Evolutionary conservation across 2,888 invertebrate genomes (phyloP).

Genomic region (Pristionchus mayeri): DNA sequence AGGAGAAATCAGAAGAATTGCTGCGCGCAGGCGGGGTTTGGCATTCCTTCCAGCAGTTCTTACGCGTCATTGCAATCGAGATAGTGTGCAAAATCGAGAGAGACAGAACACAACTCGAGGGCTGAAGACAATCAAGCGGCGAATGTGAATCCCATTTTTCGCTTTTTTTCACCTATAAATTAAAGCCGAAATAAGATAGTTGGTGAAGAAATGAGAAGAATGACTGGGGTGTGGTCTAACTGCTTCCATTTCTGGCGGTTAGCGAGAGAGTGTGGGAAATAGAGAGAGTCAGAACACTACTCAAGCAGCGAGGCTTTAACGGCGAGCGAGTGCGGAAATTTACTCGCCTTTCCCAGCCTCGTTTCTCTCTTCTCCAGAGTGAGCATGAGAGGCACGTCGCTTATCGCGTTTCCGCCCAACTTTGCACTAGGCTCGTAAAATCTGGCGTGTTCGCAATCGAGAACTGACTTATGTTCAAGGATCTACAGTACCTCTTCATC

Average conservation of each 20-base stretch:
- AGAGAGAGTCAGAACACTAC: not conserved
- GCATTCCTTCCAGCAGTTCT: too few species aligned
- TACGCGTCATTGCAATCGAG: too few species aligned
- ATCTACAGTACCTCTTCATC: not conserved
- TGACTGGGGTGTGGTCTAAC: not conserved
- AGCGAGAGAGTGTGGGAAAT: too few species aligned
- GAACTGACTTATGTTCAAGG: not conserved
- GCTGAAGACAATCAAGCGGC: too few species aligned
- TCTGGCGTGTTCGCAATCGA: not conserved
- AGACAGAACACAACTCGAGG: too few species aligned
- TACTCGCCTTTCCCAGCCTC: not conserved
- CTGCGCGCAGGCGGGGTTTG: too few species aligned
- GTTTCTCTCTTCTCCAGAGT: too few species aligned
- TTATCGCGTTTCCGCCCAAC: constrained; percentile 12
- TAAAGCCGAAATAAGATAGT: not conserved
- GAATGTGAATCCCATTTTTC: too few species aligned
- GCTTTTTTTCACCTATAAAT: not conserved
- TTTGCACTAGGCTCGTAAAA: constrained; percentile 21
- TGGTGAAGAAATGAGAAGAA: not conserved
- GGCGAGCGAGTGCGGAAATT: too few species aligned
- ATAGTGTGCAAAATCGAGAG: too few species aligned
- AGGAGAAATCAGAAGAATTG: too few species aligned
- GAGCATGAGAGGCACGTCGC: not conserved
- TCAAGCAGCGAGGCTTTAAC: too few species aligned
- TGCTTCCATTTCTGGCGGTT: not conserved